These are phyloP conservation scores for Cydia splendana DNA, from an alignment of 1,140 invertebrate genomes.

Conservation along the genomic window DNA sequence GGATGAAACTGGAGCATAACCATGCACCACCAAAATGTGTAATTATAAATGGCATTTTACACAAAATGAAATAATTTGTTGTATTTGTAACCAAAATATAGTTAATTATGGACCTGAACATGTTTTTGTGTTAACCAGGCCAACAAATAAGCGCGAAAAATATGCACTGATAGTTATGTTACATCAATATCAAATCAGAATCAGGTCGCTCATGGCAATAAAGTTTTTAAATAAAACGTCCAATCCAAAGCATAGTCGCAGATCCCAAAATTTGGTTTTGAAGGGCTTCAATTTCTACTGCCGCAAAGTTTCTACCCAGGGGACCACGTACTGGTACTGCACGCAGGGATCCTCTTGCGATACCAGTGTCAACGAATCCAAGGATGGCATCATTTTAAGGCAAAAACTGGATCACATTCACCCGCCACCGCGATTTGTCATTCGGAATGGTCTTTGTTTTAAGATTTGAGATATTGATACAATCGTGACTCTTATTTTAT, in stretches of 20 bases:
- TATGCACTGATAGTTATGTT: no score
- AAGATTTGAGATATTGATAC: not conserved
- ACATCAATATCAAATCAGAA: no score
- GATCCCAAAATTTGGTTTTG: not conserved
- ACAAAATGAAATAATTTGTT: not conserved
- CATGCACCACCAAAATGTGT: not conserved
- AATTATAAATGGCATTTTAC: not conserved
- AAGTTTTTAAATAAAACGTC: no score
- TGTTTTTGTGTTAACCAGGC: no score
- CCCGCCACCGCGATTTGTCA: not conserved
- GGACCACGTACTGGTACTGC: not conserved
- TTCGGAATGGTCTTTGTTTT: slow-evolving; percentile 5
- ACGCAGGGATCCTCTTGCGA: not conserved
- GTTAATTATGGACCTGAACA: no score
- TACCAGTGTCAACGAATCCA: not conserved
- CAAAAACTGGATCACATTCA: not conserved
- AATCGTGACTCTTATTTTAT: no score
- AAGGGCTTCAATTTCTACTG: not conserved
- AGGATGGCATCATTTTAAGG: not conserved
- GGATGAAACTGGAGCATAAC: not conserved
- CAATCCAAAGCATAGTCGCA: no score
- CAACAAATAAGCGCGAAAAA: no score
- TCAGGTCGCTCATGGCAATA: no score
- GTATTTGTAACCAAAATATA: not conserved
- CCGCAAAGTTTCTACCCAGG: not conserved